Conservation (phyloP, 2,113 vertebrate species). For the Leptodactylus fuscus region DNA sequence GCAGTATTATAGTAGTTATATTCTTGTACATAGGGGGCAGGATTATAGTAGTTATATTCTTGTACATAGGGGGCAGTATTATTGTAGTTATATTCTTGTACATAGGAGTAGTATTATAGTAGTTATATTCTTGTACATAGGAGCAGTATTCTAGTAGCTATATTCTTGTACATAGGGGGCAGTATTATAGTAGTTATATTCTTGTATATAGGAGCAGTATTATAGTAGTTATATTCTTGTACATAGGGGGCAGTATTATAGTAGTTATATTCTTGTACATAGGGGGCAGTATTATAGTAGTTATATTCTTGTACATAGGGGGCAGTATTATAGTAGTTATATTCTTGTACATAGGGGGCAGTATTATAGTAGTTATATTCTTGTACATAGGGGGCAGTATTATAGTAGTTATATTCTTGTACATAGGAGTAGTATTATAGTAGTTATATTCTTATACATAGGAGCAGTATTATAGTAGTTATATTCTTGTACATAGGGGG, state of each 20-base stretch:
- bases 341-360: slow-evolving; percentile 1
- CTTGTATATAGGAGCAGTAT: neutral
- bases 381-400: neutral
- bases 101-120: neutral
- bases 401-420: neutral
- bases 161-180: neutral
- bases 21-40: neutral
- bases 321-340: slow-evolving; percentile 16
- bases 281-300: slow-evolving; percentile 9
- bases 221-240: slow-evolving; percentile 21
- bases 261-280: slow-evolving; percentile 14
- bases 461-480: too few species aligned
- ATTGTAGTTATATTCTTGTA: neutral
- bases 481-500: too few species aligned
- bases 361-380: slow-evolving; percentile 21
- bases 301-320: neutral
- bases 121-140: too few species aligned
- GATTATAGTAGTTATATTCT: slow-evolving; percentile 11
- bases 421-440: neutral
- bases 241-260: slow-evolving; percentile 1
- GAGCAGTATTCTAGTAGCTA: neutral
- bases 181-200: slow-evolving; percentile 21
- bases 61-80: neutral
- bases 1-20: slow-evolving; percentile 8
- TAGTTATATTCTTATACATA: too few species aligned